Base-by-base conservation (phyloP, 2,113 vertebrate species). In the Crocuta crocuta region DNA sequence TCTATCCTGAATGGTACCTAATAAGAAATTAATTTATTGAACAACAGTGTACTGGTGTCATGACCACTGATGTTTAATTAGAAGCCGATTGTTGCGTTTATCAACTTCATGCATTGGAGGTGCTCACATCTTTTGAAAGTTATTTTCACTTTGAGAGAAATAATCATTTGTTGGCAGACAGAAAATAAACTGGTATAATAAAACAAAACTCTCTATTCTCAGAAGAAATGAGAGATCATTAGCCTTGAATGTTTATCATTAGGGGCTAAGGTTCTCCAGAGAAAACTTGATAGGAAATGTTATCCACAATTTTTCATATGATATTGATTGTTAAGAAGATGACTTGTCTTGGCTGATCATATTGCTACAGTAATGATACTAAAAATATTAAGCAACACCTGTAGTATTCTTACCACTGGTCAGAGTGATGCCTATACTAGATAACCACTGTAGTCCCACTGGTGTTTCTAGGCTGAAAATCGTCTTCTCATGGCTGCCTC, bases 11-110 rank as follows among this genome's bases (percentile, higher is more conserved):
- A 96, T 94, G 70, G 35, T 73, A 81, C 92, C 21, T 78, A 84
- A 61, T 87, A 94, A 96, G 80, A 95, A 79, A 89, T 81, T 90
- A 55, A 85, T 86, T 89, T 70, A 94, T 89, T 93, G 89, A 86
- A 86, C 10, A 89, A 94, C n/a, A 66, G 19, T 61, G 10, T 73
- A 12, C 61, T 92, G 61, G 35, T 82, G 5, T 63, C 35, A 35
- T 33, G 61, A 95, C 68, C 80, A 95, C 53, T 92, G 91, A 76
- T 94, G 28, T 81, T 97, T 96, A 93, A 85, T 97, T 92, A 94
- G 93, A 79, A 81, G 61, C 53, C 92, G 87, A 78, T 96, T 96
- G 66, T 92, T 89, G 63, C 97, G 92, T 95, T 92, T 74, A 4
- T 35, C 85, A 71, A 19, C 79, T 94, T 95, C 70, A 87, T 83